Evolutionary conservation across 2,113 vertebrate species (phyloP), one percentile per base, ranked within the genome.

Genomic region (Piprites chloris): DNA sequence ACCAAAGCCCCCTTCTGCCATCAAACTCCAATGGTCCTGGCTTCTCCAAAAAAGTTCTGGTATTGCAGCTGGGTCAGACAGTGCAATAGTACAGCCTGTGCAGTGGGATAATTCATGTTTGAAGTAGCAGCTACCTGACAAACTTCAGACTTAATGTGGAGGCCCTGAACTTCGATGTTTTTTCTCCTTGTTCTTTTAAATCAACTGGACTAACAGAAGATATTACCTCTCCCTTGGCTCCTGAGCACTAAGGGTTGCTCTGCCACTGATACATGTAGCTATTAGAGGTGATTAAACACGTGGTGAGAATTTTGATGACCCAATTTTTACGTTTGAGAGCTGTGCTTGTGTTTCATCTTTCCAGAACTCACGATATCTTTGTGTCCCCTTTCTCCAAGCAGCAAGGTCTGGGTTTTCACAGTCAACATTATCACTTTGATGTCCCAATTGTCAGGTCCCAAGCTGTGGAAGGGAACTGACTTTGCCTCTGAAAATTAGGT

Each of bases 231-330:
- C 6, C 11, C 21, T 30, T 6, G 2, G 37, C 17, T n/a, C 39
- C 37, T 82, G 52, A 56, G 6, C 11, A 10, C 21, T 8, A 3
- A 47, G 14, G 9, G 24, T 61, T 87, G 6, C 59, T 81, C 41
- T 67, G 11, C 53, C 23, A 11, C 22, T 61, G 11, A 32, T 14
- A 21, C 3, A 1, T 3, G 10, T 28, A 35, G 11, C 12, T 76
- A 2, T 27, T 72, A 27, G 44, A 63, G 66, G 30, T 2, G 37
- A 33, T 44, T 21, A 39, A 87, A 62, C 6, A 27, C 0, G 0
- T 37, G 22, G 5, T 65, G 35, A 73, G 28, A 35, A 30, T 74
- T 92, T 66, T 19, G 18, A 5, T 71, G 3, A 35, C 14, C n/a
- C 22, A 13, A 19, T 61, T 81, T 84, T 50, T 37, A 21, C 2